phyloP scores from a whole-genome alignment of 37 sponge, comb jelly and placozoan species.

The Chondrilla cf. caribensis region DNA sequence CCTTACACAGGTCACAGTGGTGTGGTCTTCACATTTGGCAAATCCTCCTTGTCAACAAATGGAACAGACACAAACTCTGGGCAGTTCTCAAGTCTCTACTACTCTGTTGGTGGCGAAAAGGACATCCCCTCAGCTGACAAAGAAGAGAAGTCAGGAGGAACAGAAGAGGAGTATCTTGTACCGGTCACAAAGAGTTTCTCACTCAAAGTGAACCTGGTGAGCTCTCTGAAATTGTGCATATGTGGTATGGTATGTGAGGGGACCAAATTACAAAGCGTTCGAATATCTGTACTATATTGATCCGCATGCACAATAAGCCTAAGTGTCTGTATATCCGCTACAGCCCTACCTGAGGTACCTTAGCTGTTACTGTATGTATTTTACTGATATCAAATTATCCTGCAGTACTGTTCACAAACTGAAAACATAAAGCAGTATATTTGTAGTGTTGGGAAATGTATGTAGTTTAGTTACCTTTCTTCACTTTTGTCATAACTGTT shows the following conservation, averaged over 20 bases:
- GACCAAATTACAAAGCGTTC: no score
- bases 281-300: no score
- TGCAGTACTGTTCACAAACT: no score
- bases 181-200: constrained; percentile 64
- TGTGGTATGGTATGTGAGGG: not conserved
- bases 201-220: constrained; percentile 64
- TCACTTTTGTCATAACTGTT: no score
- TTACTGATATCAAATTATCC: no score
- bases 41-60: constrained; percentile 78
- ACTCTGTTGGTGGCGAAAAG: constrained; percentile 26
- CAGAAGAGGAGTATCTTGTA: constrained; percentile 34
- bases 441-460: no score
- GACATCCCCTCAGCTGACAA: constrained; percentile 25
- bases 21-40: constrained; percentile 79
- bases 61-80: constrained; percentile 91
- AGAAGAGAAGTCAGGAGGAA: constrained; percentile 38
- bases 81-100: constrained; percentile 88
- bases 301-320: no score
- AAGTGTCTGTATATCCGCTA: no score
- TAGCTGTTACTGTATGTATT: no score
- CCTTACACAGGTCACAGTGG: constrained; percentile 21
- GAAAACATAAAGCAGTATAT: no score
- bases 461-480: no score
- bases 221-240: not conserved
- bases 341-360: no score